Evolutionary conservation across 2,888 invertebrate species (phyloP), one percentile per base, ranked within the genome.

Genomic region (Cephonodes hylas): DNA sequence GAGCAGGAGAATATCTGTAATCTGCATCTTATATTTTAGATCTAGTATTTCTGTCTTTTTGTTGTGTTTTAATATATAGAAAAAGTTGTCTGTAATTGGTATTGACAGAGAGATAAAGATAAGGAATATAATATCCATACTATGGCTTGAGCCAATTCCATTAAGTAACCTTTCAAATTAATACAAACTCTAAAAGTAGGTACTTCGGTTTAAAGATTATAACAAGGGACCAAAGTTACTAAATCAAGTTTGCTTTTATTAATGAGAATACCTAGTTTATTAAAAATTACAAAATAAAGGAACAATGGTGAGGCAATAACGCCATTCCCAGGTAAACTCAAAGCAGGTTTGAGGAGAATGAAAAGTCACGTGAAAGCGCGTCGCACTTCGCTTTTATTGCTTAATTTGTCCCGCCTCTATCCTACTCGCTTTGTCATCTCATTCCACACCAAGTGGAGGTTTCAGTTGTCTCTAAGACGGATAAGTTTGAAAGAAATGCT

Each of bases 331-430:
- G 10, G 10, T 31, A 18, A 53, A 15, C n/a, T 48, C 15, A 25
- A 25, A 53, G 1, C 8, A 10, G 18, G 44, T 44, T 73, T 66
- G 64, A 70, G 69, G 71, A 66, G 68, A 71, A 48, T 71, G 74
- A 80, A 77, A 71, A 82, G 81, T 83, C 77, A 73, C 74, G 71
- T 74, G 74, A 65, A 77, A 83, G 78, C 75, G 78, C 80, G 79
- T 70, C 74, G 72, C 69, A 73, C 80, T 85, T 83, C 81, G 78
- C 80, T 83, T 80, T 81, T 76, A 74, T 74, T 78, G 74, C 83
- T 84, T 82, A 86, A 86, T 84, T 83, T 83, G 80, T 80, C 76
- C 84, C 73, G 72, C 73, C 76, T 80, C 82, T 82, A 79, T 83
- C 76, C 70, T 63, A 64, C 42, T 71, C 68, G 71, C 73, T 80